Percentiles rank a stretch among this genome's conserved stretches.
Conservation (phyloP, 2,797 vertebrate genomes). For the Coregonus ussuriensis region DNA sequence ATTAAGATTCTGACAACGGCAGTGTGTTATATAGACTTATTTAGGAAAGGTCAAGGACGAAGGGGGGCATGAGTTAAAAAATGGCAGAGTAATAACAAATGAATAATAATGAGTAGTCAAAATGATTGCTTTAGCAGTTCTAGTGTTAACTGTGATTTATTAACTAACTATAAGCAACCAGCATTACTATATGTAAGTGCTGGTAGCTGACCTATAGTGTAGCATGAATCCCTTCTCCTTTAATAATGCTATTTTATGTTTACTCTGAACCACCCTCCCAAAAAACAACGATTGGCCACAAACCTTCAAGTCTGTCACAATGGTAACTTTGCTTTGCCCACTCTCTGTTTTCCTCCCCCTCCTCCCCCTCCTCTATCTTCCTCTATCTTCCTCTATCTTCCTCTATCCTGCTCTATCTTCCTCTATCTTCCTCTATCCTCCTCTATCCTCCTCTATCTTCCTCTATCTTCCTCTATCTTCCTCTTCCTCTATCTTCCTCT, state of each 20-base stretch:
- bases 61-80: no score
- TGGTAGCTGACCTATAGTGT: background rate
- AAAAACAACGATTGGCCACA: background rate
- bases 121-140: no score
- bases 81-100: no score
- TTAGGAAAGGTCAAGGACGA: no score
- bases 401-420: no score
- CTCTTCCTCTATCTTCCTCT: slow-evolving; percentile 46
- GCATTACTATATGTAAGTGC: background rate
- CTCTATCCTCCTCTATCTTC: no score
- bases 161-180: background rate
- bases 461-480: slow-evolving; percentile 37
- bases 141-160: background rate
- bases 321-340: slow-evolving; percentile 71
- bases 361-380: background rate
- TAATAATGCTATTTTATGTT: background rate
- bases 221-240: background rate
- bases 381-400: no score
- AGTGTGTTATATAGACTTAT: no score
- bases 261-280: slow-evolving; percentile 6
- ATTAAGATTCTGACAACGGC: no score
- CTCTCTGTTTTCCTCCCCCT: slow-evolving; percentile 61
- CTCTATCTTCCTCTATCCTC: no score
- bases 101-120: no score
- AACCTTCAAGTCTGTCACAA: slow-evolving; percentile 46